Percentiles rank a stretch among this genome's conserved stretches.
Conservation (phyloP, 2,888 invertebrate genomes). For the Fabriciana adippe region DNA sequence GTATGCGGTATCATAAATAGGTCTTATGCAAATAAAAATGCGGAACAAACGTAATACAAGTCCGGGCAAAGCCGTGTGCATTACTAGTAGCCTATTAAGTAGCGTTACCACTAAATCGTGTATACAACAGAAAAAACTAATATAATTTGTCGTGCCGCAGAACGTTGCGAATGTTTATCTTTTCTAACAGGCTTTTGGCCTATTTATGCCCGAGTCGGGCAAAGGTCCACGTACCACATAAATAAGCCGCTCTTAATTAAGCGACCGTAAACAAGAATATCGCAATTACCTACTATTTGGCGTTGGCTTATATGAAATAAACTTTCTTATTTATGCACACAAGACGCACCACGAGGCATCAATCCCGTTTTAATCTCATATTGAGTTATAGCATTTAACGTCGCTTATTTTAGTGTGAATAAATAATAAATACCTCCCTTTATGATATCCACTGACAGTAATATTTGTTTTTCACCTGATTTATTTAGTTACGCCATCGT, state of each 20-base stretch:
- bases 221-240: constrained; percentile 39
- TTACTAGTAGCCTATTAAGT: constrained; percentile 4
- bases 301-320: constrained; percentile 49
- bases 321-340: constrained; percentile 63
- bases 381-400: constrained; percentile 48
- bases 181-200: constrained; percentile 46
- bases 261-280: constrained; percentile 48
- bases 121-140: constrained; percentile 3
- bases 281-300: constrained; percentile 55
- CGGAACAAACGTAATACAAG: constrained; percentile 1
- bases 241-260: constrained; percentile 54
- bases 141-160: constrained; percentile 13
- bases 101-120: constrained; percentile 5
- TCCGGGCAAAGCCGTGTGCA: background rate
- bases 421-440: constrained; percentile 61
- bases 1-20: background rate
- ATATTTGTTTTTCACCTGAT: constrained; percentile 71
- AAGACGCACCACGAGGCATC: constrained; percentile 62
- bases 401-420: constrained; percentile 60
- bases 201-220: constrained; percentile 35
- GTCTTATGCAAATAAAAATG: constrained; percentile 16
- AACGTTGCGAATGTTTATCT: constrained; percentile 36
- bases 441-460: constrained; percentile 70
- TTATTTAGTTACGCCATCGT: constrained; percentile 63
- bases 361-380: constrained; percentile 63